Base-by-base conservation (phyloP, 2,888 invertebrate genomes). In the Troides helena region DNA sequence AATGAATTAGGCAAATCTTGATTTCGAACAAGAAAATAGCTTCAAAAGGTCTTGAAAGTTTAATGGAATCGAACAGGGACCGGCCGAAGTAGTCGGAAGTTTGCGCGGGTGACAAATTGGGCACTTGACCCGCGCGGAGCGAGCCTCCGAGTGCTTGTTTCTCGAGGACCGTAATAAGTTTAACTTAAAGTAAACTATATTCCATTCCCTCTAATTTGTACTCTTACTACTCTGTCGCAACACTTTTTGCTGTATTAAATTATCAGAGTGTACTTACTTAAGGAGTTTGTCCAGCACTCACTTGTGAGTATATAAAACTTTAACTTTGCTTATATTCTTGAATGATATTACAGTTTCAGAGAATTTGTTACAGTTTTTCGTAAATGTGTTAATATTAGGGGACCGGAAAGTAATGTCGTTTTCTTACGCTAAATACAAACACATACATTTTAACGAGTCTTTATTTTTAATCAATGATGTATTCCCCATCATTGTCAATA, bases 121-220 rank as follows among this genome's bases (percentile, higher is more conserved):
- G 89, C 89, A 92, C 92, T 92, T 92, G 92, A 92, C 92, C 92
- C 90, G 90, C 84, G 82, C 83, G 83, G 84, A 80, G 80, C 85
- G 84, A 83, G 88, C 87, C 89, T 87, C 83, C 87, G 84, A 86
- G 87, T 84, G 87, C 88, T 86, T 90, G 91, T 89, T 89, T 84
- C 90, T 87, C 84, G 85, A 91, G 90, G 84, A 90, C 91, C 90
- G 90, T 92, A 92, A 92, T 92, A 92, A 92, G 88, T 92, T 91
- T 90, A 91, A 92, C 90, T 92, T 91, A 84, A 91, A 91, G 89
- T 92, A 92, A 92, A 92, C 92, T 92, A 92, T 92, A 91, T 92
- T 90, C 91, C 87, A 87, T 89, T 89, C 84, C 88, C 88, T 90
- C 87, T 91, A 92, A 92, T 92, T 91, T 90, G 86, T 85, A 80